A percentile compares a stretch with the other conserved stretches of the same genome.
Evolutionary conservation across 2,113 vertebrate species (phyloP).

Genomic region (Xerus inauris): DNA sequence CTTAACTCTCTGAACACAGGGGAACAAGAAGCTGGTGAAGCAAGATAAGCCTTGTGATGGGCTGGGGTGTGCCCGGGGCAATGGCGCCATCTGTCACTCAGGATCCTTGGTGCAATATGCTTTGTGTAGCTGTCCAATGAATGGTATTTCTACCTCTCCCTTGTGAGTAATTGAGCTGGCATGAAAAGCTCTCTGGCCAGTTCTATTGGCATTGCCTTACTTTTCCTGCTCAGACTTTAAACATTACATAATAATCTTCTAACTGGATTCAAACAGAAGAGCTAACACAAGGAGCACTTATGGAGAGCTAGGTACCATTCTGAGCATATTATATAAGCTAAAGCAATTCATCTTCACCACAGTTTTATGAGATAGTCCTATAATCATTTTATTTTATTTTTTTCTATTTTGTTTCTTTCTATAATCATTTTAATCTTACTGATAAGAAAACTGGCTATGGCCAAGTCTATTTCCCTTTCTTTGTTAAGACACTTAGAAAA

Average conservation of each 20-base stretch:
- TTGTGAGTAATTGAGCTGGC: neutral
- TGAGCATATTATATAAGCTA: neutral
- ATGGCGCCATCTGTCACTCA: neutral
- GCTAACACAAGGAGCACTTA: neutral
- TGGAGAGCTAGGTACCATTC: neutral
- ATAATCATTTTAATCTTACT: neutral
- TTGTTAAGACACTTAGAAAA: neutral
- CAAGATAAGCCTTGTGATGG: neutral
- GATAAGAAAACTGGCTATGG: neutral
- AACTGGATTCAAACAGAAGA: neutral
- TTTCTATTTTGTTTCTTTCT: no score
- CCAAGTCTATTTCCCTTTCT: neutral
- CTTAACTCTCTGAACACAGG: neutral
- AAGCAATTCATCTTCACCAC: neutral
- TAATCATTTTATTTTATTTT: neutral
- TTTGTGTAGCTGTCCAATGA: neutral
- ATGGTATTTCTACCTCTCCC: neutral
- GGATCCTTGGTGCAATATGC: neutral
- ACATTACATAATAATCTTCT: neutral
- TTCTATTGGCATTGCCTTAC: neutral
- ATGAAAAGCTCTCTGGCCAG: neutral
- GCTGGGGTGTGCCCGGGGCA: no score
- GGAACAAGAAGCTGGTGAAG: neutral
- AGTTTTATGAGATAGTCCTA: neutral
- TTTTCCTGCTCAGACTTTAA: neutral